Conservation (phyloP, 2,113 vertebrate species). For the Cryptomyrus ogoouensis region DNA sequence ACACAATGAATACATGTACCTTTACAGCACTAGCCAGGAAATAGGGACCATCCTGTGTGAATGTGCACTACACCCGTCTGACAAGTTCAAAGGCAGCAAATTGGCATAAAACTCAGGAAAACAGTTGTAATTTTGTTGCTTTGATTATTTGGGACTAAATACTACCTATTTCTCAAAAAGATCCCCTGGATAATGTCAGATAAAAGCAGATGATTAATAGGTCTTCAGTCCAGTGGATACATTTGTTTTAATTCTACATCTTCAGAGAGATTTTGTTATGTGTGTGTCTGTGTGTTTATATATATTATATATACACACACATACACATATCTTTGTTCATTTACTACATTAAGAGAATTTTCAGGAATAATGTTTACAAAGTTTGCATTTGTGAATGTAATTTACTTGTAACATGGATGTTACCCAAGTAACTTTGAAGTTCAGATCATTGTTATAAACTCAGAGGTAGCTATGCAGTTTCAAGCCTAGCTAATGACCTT, state of each 20-base stretch:
- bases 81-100: background rate
- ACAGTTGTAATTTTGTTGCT: background rate
- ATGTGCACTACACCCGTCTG: background rate
- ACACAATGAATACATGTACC: background rate
- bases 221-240: background rate
- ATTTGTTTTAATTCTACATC: background rate
- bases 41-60: background rate
- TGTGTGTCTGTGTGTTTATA: no score
- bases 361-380: no score
- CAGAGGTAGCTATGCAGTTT: no score
- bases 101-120: background rate
- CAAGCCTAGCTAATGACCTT: no score
- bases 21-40: background rate
- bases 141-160: background rate
- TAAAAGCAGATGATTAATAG: background rate
- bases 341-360: no score
- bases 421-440: no score
- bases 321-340: no score
- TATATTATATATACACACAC: no score
- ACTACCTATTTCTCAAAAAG: background rate
- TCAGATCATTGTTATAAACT: no score
- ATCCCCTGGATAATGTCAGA: background rate
- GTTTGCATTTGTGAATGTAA: no score
- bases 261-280: background rate
- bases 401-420: no score